Base-by-base conservation (phyloP, 2,797 vertebrate genomes). In the Pantherophis alleghaniensis region DNA sequence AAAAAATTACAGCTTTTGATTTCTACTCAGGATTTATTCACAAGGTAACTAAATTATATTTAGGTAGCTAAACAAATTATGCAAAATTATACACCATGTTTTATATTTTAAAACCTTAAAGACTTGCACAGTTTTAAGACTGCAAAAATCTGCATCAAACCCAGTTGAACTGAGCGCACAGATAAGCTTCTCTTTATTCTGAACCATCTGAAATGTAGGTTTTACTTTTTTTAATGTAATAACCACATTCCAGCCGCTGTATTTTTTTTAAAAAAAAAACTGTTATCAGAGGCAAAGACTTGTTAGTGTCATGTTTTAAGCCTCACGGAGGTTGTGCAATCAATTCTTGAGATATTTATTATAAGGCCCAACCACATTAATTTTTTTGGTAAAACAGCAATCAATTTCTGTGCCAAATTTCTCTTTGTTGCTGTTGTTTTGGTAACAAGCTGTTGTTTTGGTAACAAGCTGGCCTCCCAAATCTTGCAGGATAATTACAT, bases 51-150 rank as follows among this genome's bases (percentile, higher is more conserved):
- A 97, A 97, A 98, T 96, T 97, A 96, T 96, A 96, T 94, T 97
- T 97, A 95, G 92, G 94, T 96, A 97, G 95, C 97, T 97, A 97
- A 98, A 98, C 97, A 98, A 97, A 97, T 98, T 97, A 98, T 98
- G 97, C 96, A 97, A 97, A 97, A 97, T 97, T 97, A 97, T 97
- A 97, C 91, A 24, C 94, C 61, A 97, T 98, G 96, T 98, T 98
- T 98, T 97, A 97, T 97, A 91, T 95, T 95, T 95, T 94, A 95
- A 95, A 97, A 97, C 96, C 97, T 97, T 92, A 95, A 98, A 97
- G 97, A 96, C 97, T 96, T 92, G 93, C 96, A 93, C 95, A 96
- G 94, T 95, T 97, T 96, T 97, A 94, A 96, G 93, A 97, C 95
- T 97, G 95, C 94, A 95, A 94, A 94, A 97, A 97, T 96, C 92